Evolutionary conservation across 2,797 vertebrate genomes (phyloP).

Genomic region (Pangasius sanitwongsei): DNA sequence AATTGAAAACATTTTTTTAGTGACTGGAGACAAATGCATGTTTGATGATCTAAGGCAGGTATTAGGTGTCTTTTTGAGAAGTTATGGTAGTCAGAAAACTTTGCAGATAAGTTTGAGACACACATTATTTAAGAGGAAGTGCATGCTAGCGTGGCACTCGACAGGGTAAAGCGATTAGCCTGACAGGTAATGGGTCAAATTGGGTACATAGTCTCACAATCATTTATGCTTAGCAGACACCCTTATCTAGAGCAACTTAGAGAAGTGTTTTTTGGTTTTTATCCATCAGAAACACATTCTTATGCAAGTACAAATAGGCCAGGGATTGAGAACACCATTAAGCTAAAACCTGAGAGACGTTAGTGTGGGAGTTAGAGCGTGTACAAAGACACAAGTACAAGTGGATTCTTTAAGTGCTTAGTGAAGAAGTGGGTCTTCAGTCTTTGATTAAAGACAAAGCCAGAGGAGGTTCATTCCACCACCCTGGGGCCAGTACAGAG

Average conservation of each 20-base stretch:
- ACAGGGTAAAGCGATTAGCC: neutral
- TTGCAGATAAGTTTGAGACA: neutral
- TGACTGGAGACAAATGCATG: neutral
- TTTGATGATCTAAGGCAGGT: neutral
- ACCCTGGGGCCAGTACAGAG: neutral
- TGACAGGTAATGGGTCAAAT: neutral
- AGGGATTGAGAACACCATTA: neutral
- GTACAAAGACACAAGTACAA: neutral
- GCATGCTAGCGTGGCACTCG: neutral
- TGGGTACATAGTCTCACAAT: neutral
- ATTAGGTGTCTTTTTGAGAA: neutral
- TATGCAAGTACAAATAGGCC: neutral
- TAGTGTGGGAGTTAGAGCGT: neutral
- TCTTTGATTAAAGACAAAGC: neutral
- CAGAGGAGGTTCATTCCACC: neutral
- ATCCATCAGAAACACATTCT: constrained; percentile 4
- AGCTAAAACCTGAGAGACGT: neutral
- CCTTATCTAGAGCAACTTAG: neutral
- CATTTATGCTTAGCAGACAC: neutral
- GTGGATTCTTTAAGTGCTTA: neutral
- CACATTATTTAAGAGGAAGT: neutral
- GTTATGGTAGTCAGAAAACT: neutral
- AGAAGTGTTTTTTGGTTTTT: neutral
- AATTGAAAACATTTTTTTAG: neutral
- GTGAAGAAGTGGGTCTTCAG: neutral